phyloP scores from a whole-genome alignment of 2,113 vertebrate species.

The Propithecus coquereli region DNA sequence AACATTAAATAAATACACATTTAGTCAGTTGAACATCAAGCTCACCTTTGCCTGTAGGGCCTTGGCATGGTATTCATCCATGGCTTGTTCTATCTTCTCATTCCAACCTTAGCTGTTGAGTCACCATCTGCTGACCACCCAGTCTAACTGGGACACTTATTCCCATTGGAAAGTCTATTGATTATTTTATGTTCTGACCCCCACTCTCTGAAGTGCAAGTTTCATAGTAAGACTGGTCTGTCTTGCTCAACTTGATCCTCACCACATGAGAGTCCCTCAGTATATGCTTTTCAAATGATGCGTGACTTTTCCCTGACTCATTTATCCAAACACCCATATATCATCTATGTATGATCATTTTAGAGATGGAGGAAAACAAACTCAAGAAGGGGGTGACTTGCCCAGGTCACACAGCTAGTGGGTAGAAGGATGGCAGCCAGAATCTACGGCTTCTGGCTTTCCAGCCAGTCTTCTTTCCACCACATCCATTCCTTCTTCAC shows the following conservation, averaged over 20 bases:
- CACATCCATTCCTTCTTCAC: background rate
- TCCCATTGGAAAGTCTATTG: background rate
- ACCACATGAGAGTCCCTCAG: background rate
- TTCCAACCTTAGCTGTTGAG: background rate
- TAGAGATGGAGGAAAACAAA: constrained; percentile 25
- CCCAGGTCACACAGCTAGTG: background rate
- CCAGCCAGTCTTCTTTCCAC: background rate
- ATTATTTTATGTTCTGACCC: background rate
- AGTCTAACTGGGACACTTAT: background rate
- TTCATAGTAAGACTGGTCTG: background rate
- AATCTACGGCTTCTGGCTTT: background rate
- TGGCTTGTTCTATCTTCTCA: background rate
- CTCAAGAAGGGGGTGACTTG: background rate
- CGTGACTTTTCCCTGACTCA: constrained; percentile 4
- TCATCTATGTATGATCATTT: background rate
- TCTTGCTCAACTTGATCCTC: background rate
- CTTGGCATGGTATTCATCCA: too few species aligned
- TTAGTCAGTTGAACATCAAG: background rate
- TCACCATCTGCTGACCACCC: background rate
- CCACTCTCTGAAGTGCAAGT: background rate
- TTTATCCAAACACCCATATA: background rate
- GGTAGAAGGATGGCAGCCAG: background rate
- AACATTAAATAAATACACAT: background rate
- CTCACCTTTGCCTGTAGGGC: background rate
- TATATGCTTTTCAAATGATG: background rate